phyloP scores from a whole-genome alignment of 2,888 invertebrate genomes.

The Myopa testacea region DNA sequence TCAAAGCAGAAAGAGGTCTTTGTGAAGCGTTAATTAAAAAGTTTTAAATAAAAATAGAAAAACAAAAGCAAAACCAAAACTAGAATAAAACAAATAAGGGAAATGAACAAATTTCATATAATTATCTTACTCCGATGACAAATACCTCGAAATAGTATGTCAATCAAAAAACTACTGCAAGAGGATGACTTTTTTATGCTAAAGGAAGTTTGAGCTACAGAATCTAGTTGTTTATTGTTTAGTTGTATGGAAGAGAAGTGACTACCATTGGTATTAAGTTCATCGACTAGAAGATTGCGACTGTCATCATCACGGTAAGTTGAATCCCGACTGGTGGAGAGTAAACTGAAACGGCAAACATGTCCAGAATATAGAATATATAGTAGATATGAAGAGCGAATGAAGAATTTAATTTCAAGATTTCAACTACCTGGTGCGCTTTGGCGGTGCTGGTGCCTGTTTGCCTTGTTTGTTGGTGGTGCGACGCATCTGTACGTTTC shows the following conservation, averaged over 20 bases:
- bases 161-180: constrained; percentile 70
- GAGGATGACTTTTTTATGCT: constrained; percentile 69
- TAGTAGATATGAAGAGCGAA: constrained; percentile 1
- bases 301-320: constrained; percentile 69
- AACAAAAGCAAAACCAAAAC: constrained; percentile 31
- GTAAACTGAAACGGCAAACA: constrained; percentile 55
- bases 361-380: constrained; percentile 5
- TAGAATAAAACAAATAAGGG: constrained; percentile 34
- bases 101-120: constrained; percentile 40
- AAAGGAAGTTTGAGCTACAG: constrained; percentile 52
- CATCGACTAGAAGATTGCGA: constrained; percentile 65
- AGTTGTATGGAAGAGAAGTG: constrained; percentile 47
- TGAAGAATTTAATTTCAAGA: background rate
- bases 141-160: constrained; percentile 70
- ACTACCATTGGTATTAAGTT: constrained; percentile 68
- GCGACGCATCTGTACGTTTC: constrained; percentile 84
- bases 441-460: constrained; percentile 95
- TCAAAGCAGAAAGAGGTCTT: no score
- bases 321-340: constrained; percentile 68
- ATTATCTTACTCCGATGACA: constrained; percentile 67
- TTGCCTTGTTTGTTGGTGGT: constrained; percentile 91
- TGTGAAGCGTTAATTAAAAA: no score
- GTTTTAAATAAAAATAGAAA: background rate
- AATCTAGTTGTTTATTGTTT: constrained; percentile 33
- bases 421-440: constrained; percentile 83